Evolutionary conservation across 92 coral and sea anemone genomes (phyloP).

Genomic region (Palythoa heliodiscus): DNA sequence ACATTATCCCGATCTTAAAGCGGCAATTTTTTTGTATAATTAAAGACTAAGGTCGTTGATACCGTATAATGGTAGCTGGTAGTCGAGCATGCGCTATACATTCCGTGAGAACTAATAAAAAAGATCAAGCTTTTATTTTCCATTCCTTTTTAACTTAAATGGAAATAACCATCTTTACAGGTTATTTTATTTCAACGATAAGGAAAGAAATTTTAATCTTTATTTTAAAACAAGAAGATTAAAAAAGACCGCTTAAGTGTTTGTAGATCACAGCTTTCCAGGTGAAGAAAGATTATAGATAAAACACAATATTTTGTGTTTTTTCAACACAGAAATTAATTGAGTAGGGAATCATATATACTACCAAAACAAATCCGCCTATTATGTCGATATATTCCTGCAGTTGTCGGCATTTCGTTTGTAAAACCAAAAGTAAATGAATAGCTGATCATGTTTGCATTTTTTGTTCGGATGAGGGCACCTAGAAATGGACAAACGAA

Average conservation of each 20-base stretch:
- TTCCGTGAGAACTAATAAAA: neutral
- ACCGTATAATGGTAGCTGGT: neutral
- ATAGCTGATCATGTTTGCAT: conserved; percentile 34
- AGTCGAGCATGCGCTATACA: neutral
- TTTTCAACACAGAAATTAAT: conserved; percentile 26
- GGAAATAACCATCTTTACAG: neutral
- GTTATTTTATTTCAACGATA: neutral
- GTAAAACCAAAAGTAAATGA: conserved; percentile 47
- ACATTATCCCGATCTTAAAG: neutral
- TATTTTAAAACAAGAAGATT: neutral
- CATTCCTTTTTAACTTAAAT: neutral
- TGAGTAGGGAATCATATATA: conserved; percentile 26
- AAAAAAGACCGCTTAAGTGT: neutral
- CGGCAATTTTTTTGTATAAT: neutral
- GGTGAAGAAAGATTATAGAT: neutral
- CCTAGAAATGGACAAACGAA: conserved; percentile 21
- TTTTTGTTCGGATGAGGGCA: conserved; percentile 8
- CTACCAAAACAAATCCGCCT: conserved; percentile 17
- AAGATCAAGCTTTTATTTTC: neutral
- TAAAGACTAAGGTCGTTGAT: neutral
- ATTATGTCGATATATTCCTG: conserved; percentile 37
- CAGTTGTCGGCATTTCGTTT: conserved; percentile 48
- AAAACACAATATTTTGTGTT: conserved; percentile 7
- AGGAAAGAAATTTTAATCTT: neutral
- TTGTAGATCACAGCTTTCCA: conserved; percentile 1